Base-by-base conservation (phyloP, 2,113 vertebrate species). In the Heterochromis multidens region DNA sequence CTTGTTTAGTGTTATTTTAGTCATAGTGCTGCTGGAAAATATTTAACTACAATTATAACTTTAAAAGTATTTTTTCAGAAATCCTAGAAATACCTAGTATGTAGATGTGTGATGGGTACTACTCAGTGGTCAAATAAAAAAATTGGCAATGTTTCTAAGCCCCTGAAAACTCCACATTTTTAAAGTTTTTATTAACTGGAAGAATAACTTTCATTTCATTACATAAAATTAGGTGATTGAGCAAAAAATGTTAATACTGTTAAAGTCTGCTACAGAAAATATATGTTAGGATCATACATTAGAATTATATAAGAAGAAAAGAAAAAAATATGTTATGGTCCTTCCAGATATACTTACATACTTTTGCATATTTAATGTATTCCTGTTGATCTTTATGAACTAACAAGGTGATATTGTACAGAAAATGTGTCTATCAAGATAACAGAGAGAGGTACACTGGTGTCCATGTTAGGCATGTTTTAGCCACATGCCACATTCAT, bases 351-450 rank as follows among this genome's bases (percentile, higher is more conserved):
- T 40, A 65, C 35, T 57, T 40, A 54, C 16, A 74, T 58, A 79
- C 37, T 21, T 56, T 72, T 49, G 43, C 29, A 59, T 81, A 58
- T 62, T 80, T 85, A 23, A 74, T 43, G 12, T 37, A 62, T 83
- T 63, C 21, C n/a, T 74, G 43, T 57, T 78, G 40, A 65, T 85
- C 21, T 86, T 70, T 57, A 72, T n/a, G 43, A 81, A 83, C 61
- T 61, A 81, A 90, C 93, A 94, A 89, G 92, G 90, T 92, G 88
- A 92, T 23, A 43, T 29, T 88, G 77, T 90, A 74, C 54, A 91
- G 76, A 79, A 61, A 40, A 33, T 5, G 9, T 67, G 67, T 62
- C 46, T 62, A 59, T 37, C n/a, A n/a, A 56, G 74, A 62, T 60
- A 79, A 70, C 16, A 12, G 7, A 87, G 16, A 80, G 14, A 77